Base-by-base conservation (phyloP, 2,888 invertebrate genomes). In the Eupithecia subumbrata region DNA sequence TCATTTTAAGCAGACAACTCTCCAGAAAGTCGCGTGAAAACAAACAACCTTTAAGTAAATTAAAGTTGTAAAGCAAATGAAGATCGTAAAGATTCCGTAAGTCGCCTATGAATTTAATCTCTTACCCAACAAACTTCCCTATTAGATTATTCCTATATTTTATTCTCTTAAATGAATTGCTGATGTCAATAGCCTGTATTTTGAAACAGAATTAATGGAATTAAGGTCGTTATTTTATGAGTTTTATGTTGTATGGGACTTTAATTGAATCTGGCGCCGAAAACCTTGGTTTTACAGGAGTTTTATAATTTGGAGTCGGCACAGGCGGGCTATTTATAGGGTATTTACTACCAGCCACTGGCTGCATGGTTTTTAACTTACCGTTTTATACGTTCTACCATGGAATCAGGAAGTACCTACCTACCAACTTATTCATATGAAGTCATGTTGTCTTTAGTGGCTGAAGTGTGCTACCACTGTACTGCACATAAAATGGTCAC, bases 221-320 rank as follows among this genome's bases (percentile, higher is more conserved):
- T 68, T 56, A 69, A 64, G 45, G 70, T 63, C n/a, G 14, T 60
- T 60, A 7, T 56, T 56, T 74, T 72, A 73, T 69, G 48, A 64
- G 73, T n/a, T 63, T 60, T 71, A 73, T 40, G 69, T 67, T 48
- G 14, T 60, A 64, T 69, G 43, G 1, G 48, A 73, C 67, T 79
- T 60, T 74, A 72, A 75, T 74, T 74, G 77, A 45, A 67, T 56
- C 48, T 71, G 66, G 74, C 69, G 71, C 75, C 76, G 74, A 67
- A 74, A 60, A 22, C 25, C 4, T 60, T 60, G 60, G 25, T 60
- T 14, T 12, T 12, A 25, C 12, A 5, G 60, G 12, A 25, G 12
- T 12, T 56, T n/a, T 60, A 60, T 60, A 25, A 60, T 60, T 60
- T 25, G 60, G 25, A 25, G 60, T 56, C 22, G 56, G n/a, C 52